Conservation (phyloP, 2,888 invertebrate genomes). For the Globia sparganii region DNA sequence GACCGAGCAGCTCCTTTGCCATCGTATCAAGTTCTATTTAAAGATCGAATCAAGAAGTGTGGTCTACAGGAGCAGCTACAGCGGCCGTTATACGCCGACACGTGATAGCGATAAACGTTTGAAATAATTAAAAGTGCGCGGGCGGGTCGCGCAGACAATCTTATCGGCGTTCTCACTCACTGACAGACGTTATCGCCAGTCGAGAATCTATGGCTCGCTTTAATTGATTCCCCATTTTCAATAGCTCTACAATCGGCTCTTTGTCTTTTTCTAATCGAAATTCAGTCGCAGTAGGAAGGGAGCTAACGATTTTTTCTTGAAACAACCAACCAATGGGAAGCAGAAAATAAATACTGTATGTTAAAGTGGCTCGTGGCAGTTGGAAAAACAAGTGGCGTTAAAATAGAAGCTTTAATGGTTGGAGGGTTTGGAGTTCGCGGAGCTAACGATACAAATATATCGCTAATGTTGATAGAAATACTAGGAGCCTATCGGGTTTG, state of each 20-base stretch:
- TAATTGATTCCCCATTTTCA: constrained; percentile 88
- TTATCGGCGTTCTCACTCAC: constrained; percentile 79
- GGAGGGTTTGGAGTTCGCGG: constrained; percentile 44
- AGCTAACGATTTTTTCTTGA: constrained; percentile 83
- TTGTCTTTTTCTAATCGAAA: constrained; percentile 88
- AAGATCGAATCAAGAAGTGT: constrained; percentile 6
- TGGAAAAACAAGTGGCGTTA: constrained; percentile 72
- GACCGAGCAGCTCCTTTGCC: neutral
- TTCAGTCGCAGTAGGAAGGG: constrained; percentile 78
- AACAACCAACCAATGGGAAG: constrained; percentile 74
- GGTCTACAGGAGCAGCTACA: constrained; percentile 19
- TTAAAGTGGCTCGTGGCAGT: constrained; percentile 75
- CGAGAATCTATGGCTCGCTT: constrained; percentile 86
- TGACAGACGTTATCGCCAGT: constrained; percentile 83
- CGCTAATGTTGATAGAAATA: constrained; percentile 58
- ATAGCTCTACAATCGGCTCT: constrained; percentile 81
- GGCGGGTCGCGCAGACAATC: constrained; percentile 67
- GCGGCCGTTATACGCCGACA: constrained; percentile 54
- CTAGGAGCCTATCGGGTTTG: constrained; percentile 26
- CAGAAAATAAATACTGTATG: constrained; percentile 80
- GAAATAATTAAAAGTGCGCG: constrained; percentile 79
- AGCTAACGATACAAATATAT: constrained; percentile 63
- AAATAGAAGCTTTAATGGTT: constrained; percentile 71
- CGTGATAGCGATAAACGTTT: constrained; percentile 70
- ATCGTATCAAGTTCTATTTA: constrained; percentile 33